Evolutionary conservation across 2,888 invertebrate species (phyloP).

Genomic region (Phyllotreta striolata): DNA sequence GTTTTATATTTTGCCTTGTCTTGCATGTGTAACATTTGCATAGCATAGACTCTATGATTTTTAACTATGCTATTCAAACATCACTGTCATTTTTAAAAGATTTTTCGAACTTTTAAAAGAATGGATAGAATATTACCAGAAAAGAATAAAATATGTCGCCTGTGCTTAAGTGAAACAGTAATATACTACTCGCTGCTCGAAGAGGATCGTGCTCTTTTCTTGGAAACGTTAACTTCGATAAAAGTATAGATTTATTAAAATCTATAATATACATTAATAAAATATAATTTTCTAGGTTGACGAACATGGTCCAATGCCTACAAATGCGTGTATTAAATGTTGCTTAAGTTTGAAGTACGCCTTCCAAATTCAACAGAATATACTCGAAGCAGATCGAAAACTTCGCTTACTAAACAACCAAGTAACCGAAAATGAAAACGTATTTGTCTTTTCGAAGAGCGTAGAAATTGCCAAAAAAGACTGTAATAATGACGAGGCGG

Average conservation of each 20-base stretch:
- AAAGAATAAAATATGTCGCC: slow-evolving; percentile 44
- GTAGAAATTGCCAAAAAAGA: too few species aligned
- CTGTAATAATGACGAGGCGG: not conserved
- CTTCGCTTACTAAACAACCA: slow-evolving; percentile 28
- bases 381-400: slow-evolving; percentile 44
- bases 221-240: slow-evolving; percentile 50
- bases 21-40: too few species aligned
- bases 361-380: slow-evolving; percentile 47
- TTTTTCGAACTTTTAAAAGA: not conserved
- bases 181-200: slow-evolving; percentile 46
- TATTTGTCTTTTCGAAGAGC: not conserved
- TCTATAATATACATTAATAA: not conserved
- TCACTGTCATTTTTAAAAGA: too few species aligned
- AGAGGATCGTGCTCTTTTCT: slow-evolving; percentile 45
- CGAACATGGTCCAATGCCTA: slow-evolving; percentile 31
- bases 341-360: slow-evolving; percentile 48
- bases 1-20: too few species aligned
- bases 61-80: too few species aligned
- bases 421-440: slow-evolving; percentile 16
- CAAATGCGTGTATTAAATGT: slow-evolving; percentile 47
- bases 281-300: slow-evolving; percentile 16
- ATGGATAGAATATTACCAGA: slow-evolving; percentile 31
- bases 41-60: too few species aligned
- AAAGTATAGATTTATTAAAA: slow-evolving; percentile 40
- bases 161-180: slow-evolving; percentile 47